These are phyloP conservation scores for Serranus cabrilla DNA, from an alignment of 2,797 vertebrate genomes.

Conservation along the genomic window DNA sequence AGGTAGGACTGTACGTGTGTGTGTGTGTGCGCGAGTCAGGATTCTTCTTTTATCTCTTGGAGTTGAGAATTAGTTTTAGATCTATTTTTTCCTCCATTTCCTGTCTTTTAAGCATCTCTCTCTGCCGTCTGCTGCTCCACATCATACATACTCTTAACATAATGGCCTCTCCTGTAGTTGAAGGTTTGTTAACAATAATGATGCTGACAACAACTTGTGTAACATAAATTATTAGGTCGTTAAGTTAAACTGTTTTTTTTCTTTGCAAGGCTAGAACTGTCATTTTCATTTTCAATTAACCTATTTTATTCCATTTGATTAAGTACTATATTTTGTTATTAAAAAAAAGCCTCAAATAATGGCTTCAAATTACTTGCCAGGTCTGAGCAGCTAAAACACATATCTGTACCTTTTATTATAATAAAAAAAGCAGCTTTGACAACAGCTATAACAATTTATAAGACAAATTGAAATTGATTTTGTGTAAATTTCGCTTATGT, in stretches of 20 bases:
- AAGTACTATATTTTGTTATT: neutral
- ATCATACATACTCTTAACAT: conserved; percentile 1
- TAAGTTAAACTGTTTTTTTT: neutral
- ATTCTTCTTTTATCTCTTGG: conserved; percentile 5
- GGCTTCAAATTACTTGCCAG: neutral
- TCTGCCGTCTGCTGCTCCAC: conserved; percentile 4
- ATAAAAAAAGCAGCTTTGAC: neutral
- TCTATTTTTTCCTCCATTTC: neutral
- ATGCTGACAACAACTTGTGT: neutral
- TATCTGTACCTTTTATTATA: neutral
- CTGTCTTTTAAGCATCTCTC: conserved; percentile 3
- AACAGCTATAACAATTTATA: neutral
- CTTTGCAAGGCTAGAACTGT: neutral
- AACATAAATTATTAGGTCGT: neutral
- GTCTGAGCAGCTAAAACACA: neutral
- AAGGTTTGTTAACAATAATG: neutral
- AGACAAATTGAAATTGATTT: neutral
- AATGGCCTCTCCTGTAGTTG: neutral
- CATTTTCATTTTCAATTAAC: neutral
- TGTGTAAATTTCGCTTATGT: neutral
- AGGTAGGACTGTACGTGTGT: conserved; percentile 75
- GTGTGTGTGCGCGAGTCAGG: neutral
- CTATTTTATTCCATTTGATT: neutral
- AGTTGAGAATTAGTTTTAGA: conserved; percentile 3
- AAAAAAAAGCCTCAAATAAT: neutral